Evolutionary conservation across 2,797 vertebrate genomes (phyloP), one percentile per base, ranked within the genome.

Genomic region (Spea hammondii): DNA sequence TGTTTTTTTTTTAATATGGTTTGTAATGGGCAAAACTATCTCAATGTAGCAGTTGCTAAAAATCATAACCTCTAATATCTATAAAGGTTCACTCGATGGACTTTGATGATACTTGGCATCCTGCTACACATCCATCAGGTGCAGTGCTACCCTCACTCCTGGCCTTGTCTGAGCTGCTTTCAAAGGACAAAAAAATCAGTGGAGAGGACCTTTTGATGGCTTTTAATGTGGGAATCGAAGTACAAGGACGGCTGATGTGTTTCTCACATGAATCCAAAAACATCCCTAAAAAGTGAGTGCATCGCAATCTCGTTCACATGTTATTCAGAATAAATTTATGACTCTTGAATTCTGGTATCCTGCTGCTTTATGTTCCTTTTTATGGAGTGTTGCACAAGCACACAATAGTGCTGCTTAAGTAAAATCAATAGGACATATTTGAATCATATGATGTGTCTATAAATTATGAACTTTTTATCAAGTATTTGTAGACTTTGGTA

Each of bases 21-120:
- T 47, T 72, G 8, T 13, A 59, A 32, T 49, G 0, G 45, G 0
- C 0, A 64, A 32, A 32, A 32, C 32, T 3, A 7, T 1, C 32
- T 8, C 10, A 65, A 10, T 11, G 11, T 45, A 44, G 4, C 8
- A 32, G 44, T 65, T 65, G 5, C 32, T 32, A 49, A 48, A 51
- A 45, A 4, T 32, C 0, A 57, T 46, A 0, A 65, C 53, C 3
- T 53, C 17, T 13, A 3, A 8, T 62, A 71, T 45, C 8, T 6
- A 4, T 51, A 7, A 88, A 96, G 95, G 90, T 92, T 79, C 95
- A 96, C 85, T 95, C 95, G 53, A 96, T 96, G 95, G 95, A 97
- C 85, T 96, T 97, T 62, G 95, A 97, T 7, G 95, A 97, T 72
- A 96, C 95, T 4, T 96, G 95, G 95, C 94, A 97, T 82, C 94